phyloP scores from a whole-genome alignment of 2,113 vertebrate genomes.

The Vombatus ursinus region DNA sequence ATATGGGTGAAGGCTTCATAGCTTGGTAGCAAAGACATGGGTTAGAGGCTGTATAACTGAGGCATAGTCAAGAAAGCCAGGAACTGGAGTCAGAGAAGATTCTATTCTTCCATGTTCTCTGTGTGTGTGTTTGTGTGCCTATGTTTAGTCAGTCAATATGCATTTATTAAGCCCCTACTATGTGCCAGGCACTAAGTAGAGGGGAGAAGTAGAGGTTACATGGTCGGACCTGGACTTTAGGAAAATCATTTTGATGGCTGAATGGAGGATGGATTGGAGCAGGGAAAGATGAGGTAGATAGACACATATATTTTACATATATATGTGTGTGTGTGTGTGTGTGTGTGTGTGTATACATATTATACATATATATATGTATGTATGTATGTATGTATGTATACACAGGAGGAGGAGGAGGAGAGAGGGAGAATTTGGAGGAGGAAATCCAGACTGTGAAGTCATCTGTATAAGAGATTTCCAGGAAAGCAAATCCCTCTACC shows the following conservation, averaged over 20 bases:
- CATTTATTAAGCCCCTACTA: neutral
- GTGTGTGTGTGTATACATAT: too few species aligned
- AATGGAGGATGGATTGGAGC: neutral
- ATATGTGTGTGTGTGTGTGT: too few species aligned
- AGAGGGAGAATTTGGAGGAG: neutral
- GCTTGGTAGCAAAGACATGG: neutral
- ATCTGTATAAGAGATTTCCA: neutral
- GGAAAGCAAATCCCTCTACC: neutral
- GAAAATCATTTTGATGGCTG: neutral
- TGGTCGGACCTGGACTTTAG: neutral
- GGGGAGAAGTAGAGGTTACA: neutral
- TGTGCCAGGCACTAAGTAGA: neutral
- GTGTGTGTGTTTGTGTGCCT: neutral
- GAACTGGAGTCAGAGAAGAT: neutral
- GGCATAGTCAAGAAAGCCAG: neutral
- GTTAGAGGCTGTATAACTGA: neutral
- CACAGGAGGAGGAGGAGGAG: too few species aligned
- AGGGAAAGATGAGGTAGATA: neutral
- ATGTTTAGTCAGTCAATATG: neutral
- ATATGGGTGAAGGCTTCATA: neutral
- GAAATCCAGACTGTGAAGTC: neutral
- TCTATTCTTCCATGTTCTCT: neutral
- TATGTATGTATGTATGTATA: too few species aligned
- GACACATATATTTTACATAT: neutral
- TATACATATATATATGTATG: too few species aligned